Conservation (phyloP, 2,113 vertebrate species). For the Esox niger region DNA sequence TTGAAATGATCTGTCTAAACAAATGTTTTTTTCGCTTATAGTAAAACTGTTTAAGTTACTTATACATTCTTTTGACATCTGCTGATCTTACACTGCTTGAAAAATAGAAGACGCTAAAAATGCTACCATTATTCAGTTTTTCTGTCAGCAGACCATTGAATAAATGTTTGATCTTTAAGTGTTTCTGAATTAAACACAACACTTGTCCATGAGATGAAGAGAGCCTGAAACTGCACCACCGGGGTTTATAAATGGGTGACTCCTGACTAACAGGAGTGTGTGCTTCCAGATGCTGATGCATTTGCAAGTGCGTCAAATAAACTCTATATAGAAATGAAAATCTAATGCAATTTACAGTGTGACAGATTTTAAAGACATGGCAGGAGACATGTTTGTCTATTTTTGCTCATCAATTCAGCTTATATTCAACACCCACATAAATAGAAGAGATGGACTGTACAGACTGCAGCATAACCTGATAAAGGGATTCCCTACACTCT, state of each 20-base stretch:
- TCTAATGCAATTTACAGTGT: slow-evolving; percentile 1
- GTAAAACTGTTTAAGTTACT: not conserved
- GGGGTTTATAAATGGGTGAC: slow-evolving; percentile 48
- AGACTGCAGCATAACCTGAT: not conserved
- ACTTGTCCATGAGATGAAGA: slow-evolving; percentile 31
- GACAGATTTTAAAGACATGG: not conserved
- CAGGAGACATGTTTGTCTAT: not conserved
- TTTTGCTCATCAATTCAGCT: slow-evolving; percentile 1
- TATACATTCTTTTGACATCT: not conserved
- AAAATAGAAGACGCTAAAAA: not conserved
- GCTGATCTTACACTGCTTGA: not conserved
- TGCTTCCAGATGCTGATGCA: slow-evolving; percentile 9
- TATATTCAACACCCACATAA: not conserved
- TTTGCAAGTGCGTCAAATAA: not conserved
- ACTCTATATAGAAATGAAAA: slow-evolving; percentile 1
- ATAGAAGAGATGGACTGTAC: not conserved
- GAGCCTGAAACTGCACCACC: slow-evolving; percentile 27
- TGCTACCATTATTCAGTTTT: not conserved
- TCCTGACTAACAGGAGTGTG: slow-evolving; percentile 47
- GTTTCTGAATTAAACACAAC: slow-evolving; percentile 15
- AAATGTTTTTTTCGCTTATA: no score
- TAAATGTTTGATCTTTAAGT: slow-evolving; percentile 20
- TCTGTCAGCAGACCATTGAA: not conserved
- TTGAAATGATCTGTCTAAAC: no score
- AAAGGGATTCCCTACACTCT: not conserved